Base-by-base conservation (phyloP, 2,888 invertebrate genomes). In the Pachydiplax longipennis region DNA sequence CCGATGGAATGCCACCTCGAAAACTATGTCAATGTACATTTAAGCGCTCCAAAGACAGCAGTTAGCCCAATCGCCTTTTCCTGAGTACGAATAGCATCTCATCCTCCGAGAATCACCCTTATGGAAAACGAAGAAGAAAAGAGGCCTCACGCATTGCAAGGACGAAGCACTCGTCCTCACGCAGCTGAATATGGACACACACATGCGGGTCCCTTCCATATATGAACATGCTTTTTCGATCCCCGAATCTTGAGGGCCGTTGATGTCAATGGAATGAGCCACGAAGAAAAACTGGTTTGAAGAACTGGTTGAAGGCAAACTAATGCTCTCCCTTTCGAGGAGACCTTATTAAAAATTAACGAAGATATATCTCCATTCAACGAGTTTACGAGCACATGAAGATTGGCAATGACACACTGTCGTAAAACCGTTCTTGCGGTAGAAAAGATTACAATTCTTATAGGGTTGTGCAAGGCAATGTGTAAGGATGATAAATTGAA, bases 151-250 rank as follows among this genome's bases (percentile, higher is more conserved):
- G 13, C 25, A 58, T 18, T 18, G 87, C 87, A 87, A 37, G 87
- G 61, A 37, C 87, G 61, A 58, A 61, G 22, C 58, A 58, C 35
- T 58, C 31, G 83, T 22, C 53, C 83, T 58, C 58, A 83, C 58
- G 58, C 61, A 58, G 87, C 87, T 87, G 58, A 61, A 65, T 87
- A 87, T 87, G 87, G 87, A 8, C 37, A 87, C 2, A 61, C 18
- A 58, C 31, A 48, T 35, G 87, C 61, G 87, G 65, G 87, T 87
- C 37, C 37, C 37, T 87, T 61, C 61, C 87, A n/a, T 87, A 87
- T 87, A 87, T 37, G 87, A 87, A 61, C 87, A 87, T 61, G 61
- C 87, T 61, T 87, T 87, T 87, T 65, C 87, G 87, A 87, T 58
- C 37, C 87, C 87, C 87, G 37, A 87, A 87, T 61, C 37, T 87